phyloP scores from a whole-genome alignment of 2,113 vertebrate species.

The Indicator indicator region DNA sequence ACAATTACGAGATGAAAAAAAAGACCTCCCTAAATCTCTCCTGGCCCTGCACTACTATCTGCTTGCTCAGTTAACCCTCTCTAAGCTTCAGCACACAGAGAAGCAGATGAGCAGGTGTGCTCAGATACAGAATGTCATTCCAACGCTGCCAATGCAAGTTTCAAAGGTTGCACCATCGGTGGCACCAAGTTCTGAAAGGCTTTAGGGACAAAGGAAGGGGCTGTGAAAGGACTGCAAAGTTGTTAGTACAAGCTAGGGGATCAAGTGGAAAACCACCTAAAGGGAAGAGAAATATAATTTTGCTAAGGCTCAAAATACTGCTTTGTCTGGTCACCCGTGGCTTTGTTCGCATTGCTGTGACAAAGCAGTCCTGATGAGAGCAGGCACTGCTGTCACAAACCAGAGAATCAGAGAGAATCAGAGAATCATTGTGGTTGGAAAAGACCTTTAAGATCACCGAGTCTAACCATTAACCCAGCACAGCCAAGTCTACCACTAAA shows the following conservation, averaged over 20 bases:
- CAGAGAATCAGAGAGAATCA: neutral
- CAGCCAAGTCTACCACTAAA: too few relatives aligned
- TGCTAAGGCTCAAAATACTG: neutral
- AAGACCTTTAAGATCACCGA: too few relatives aligned
- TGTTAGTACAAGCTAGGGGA: neutral
- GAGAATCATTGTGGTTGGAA: too few relatives aligned
- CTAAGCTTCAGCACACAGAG: neutral
- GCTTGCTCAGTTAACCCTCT: constrained; percentile 47
- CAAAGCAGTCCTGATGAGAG: neutral
- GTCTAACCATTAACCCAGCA: too few relatives aligned
- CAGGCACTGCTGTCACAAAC: neutral
- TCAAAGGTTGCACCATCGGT: neutral
- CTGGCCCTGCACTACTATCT: constrained; percentile 25
- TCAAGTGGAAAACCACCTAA: neutral
- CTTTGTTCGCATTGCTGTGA: neutral
- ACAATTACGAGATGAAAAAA: constrained; percentile 66
- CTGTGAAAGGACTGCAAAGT: neutral
- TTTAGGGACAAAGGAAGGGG: neutral
- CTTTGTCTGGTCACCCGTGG: neutral
- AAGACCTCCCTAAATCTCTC: constrained; percentile 59
- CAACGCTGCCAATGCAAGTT: neutral
- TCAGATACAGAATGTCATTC: neutral
- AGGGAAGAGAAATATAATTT: neutral
- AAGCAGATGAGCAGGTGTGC: accelerated
- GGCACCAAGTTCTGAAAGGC: neutral